A percentile compares a stretch with the other conserved stretches of the same genome.
phyloP scores from a whole-genome alignment of 2,888 invertebrate genomes.

The Pseudanteris insignis region DNA sequence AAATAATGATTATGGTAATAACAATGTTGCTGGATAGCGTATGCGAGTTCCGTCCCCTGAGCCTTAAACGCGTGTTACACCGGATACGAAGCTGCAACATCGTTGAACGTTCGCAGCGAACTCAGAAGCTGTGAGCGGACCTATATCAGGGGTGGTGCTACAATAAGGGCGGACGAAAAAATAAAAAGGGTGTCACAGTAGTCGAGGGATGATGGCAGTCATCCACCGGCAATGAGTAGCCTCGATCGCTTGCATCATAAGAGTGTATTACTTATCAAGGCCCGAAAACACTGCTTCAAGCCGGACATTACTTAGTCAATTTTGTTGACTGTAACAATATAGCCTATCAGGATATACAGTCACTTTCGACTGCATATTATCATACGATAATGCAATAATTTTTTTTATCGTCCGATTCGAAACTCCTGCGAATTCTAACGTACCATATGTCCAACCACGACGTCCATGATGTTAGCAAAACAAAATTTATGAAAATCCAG shows the following conservation, averaged over 20 bases:
- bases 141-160: constrained; percentile 46
- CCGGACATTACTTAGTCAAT: too few relatives aligned
- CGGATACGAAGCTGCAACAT: constrained; percentile 52
- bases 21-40: constrained; percentile 27
- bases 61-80: constrained; percentile 47
- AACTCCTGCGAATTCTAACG: too few relatives aligned
- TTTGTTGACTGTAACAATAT: too few relatives aligned
- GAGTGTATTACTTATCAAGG: constrained; percentile 38
- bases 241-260: constrained; percentile 33
- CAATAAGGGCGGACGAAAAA: background rate
- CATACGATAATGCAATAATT: too few relatives aligned
- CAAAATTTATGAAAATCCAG: too few relatives aligned
- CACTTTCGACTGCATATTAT: too few relatives aligned
- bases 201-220: constrained; percentile 22
- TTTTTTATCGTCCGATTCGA: too few relatives aligned
- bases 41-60: constrained; percentile 14
- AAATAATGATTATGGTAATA: constrained; percentile 53
- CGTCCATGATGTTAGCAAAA: too few relatives aligned
- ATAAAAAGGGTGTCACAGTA: constrained; percentile 17
- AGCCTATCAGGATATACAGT: too few relatives aligned
- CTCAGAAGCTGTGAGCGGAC: constrained; percentile 51
- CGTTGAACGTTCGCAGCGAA: constrained; percentile 51
- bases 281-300: constrained; percentile 33
- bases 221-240: constrained; percentile 34
- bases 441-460: too few relatives aligned